Percentiles rank a stretch among this genome's conserved stretches.
These are phyloP conservation scores for Todus mexicanus DNA, from an alignment of 2,797 vertebrate genomes.

Conservation along the genomic window DNA sequence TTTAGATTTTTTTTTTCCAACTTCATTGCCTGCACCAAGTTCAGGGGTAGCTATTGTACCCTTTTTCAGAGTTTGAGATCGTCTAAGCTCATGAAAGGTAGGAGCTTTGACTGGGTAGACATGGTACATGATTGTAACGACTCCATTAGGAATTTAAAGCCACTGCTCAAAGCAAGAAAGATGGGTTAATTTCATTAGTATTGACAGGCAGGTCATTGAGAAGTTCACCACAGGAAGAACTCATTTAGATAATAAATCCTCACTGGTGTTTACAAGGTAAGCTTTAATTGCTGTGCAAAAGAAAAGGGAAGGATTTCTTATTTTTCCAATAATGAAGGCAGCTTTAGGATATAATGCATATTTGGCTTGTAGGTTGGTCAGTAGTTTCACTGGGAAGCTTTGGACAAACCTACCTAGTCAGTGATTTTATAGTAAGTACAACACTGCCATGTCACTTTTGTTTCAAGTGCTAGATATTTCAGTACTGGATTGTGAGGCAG, in stretches of 20 bases:
- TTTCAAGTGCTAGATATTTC: not conserved
- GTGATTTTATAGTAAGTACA: not conserved
- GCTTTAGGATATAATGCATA: not conserved
- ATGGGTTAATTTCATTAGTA: constrained; percentile 40
- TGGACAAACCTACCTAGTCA: not conserved
- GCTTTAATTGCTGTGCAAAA: not conserved
- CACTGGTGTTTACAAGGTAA: constrained; percentile 13
- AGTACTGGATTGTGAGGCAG: not conserved
- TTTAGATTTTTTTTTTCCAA: not conserved
- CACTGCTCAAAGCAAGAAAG: constrained; percentile 21
- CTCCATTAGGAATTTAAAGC: constrained; percentile 26
- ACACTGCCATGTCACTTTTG: not conserved
- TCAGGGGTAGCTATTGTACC: not conserved
- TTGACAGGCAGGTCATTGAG: constrained; percentile 18
- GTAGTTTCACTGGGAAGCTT: not conserved
- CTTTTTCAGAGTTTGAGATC: not conserved
- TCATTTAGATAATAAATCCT: constrained; percentile 21
- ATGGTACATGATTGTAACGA: not conserved
- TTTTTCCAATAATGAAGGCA: not conserved
- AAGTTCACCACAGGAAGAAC: not conserved
- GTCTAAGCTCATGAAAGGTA: not conserved
- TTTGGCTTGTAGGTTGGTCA: not conserved
- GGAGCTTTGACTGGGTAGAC: not conserved
- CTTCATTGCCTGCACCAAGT: not conserved
- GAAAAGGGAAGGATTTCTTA: not conserved